Conservation (phyloP, 2,797 vertebrate species). For the Hyperoplus lanceolatus region DNA sequence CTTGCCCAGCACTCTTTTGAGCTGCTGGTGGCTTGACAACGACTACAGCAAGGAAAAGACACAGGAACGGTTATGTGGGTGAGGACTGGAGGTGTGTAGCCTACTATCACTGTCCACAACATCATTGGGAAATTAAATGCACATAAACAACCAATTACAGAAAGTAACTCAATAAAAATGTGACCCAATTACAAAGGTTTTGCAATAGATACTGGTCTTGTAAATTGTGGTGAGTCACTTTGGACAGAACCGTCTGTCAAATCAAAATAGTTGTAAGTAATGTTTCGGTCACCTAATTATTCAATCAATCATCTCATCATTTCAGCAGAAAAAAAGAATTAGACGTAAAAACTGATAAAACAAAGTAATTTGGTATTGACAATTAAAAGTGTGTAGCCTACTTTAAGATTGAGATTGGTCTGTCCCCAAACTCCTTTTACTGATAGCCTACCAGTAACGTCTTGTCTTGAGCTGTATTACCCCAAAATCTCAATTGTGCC, state of each 20-base stretch:
- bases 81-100: too few species aligned
- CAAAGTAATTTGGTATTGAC: too few species aligned
- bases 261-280: neutral
- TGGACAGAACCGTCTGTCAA: neutral
- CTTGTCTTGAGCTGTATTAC: neutral
- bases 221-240: neutral
- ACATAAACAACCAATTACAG: neutral
- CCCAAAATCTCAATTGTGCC: neutral
- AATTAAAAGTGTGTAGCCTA: neutral
- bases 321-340: too few species aligned
- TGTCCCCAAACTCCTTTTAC: neutral
- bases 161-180: neutral
- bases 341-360: too few species aligned
- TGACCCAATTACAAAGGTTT: neutral
- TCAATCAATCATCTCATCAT: too few species aligned
- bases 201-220: neutral
- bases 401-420: neutral
- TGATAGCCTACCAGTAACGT: neutral
- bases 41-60: slow-evolving; percentile 46
- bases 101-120: neutral
- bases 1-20: slow-evolving; percentile 34
- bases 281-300: neutral
- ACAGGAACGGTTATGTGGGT: neutral
- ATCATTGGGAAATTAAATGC: neutral
- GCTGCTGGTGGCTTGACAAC: slow-evolving; percentile 46